phyloP scores from a whole-genome alignment of 1,140 invertebrate species.

The Brachionus koreanus region DNA sequence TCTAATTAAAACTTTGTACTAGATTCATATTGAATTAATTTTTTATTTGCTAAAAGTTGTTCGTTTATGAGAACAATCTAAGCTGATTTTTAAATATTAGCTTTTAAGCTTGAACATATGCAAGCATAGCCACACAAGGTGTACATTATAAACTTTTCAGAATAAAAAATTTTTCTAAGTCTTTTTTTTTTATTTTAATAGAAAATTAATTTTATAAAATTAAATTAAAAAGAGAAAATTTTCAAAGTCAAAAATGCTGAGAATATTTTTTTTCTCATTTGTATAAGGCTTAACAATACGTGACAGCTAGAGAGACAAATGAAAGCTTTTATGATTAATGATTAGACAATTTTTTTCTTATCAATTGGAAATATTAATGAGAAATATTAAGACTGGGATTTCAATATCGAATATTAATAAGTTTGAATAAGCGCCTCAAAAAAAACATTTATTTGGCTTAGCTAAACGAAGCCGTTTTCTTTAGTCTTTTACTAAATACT shows the following conservation, averaged over 20 bases:
- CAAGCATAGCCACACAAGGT: neutral
- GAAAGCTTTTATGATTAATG: neutral
- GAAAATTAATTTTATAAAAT: too few species aligned
- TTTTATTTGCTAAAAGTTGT: neutral
- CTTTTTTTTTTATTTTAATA: too few species aligned
- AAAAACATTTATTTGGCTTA: neutral
- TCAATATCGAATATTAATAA: neutral
- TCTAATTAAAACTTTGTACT: slow-evolving; percentile 16
- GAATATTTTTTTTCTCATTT: neutral
- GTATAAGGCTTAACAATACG: neutral
- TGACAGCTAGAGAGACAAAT: neutral
- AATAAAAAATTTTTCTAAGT: too few species aligned
- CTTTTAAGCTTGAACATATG: neutral
- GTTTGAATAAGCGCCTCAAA: neutral
- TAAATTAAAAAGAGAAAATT: neutral
- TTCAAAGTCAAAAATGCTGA: neutral
- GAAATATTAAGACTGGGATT: neutral
- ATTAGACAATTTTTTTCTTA: neutral
- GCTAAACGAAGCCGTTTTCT: neutral
- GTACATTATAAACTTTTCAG: neutral
- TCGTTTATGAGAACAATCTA: neutral
- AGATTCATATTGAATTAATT: slow-evolving; percentile 13
- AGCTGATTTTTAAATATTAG: neutral
- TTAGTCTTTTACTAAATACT: neutral
- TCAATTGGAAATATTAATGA: neutral